phyloP scores from a whole-genome alignment of 2,888 invertebrate genomes.

The Norana najaformis region DNA sequence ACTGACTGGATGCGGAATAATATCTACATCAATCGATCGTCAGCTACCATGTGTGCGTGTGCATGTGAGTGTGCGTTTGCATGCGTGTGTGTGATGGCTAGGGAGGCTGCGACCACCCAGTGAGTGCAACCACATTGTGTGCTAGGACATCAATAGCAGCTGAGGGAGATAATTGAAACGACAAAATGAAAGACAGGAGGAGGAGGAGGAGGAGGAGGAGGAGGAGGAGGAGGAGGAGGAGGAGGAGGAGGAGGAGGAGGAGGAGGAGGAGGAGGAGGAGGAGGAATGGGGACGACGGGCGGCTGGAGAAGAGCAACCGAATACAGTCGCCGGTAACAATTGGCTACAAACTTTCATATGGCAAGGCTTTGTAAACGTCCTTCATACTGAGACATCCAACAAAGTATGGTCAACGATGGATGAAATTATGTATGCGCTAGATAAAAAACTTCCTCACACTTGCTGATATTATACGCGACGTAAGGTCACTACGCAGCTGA shows the following conservation, averaged over 20 bases:
- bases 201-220: too few relatives aligned
- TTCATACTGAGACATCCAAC: neutral
- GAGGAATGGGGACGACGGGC: neutral
- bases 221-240: too few relatives aligned
- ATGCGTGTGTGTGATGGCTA: neutral
- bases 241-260: neutral
- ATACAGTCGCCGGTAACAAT: neutral
- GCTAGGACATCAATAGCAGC: neutral
- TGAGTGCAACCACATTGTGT: constrained; percentile 2
- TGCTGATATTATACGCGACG: neutral
- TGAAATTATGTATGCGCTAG: neutral
- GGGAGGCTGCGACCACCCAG: neutral
- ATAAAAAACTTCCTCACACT: neutral
- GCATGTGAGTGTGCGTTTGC: neutral
- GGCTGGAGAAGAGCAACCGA: neutral
- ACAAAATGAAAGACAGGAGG: neutral
- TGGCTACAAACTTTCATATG: neutral
- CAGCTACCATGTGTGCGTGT: neutral
- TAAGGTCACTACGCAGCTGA: too few relatives aligned
- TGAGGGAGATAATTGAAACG: constrained; percentile 5
- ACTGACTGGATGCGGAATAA: constrained; percentile 3
- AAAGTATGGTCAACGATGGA: neutral
- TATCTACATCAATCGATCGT: constrained; percentile 2
- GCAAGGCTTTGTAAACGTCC: neutral
- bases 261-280: neutral